Evolutionary conservation across 2,888 invertebrate species (phyloP).

Genomic region (Amphipoea oculea): DNA sequence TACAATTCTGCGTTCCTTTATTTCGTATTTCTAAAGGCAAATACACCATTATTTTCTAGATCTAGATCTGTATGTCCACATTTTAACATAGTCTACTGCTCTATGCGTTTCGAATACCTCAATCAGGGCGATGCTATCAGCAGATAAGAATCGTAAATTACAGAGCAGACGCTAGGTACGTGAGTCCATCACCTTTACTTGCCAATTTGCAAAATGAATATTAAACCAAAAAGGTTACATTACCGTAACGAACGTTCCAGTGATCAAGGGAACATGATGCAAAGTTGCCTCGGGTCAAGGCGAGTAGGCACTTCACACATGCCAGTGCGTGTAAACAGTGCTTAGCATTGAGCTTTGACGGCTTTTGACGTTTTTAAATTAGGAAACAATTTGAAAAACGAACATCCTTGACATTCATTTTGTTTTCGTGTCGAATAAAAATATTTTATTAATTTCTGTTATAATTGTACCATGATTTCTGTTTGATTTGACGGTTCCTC

Average conservation of each 20-base stretch:
- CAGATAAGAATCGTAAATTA: conserved; percentile 19
- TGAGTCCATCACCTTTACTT: conserved; percentile 3
- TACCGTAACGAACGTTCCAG: conserved; percentile 46
- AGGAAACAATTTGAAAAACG: conserved; percentile 48
- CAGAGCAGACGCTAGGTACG: conserved; percentile 8
- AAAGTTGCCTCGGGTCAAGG: conserved; percentile 64
- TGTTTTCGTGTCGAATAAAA: conserved; percentile 23
- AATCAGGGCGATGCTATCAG: conserved; percentile 15
- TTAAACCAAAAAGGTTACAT: conserved; percentile 55
- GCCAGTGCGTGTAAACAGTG: conserved; percentile 53
- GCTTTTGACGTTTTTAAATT: conserved; percentile 48
- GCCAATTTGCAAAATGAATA: conserved; percentile 36
- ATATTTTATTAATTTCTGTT: conserved; percentile 21
- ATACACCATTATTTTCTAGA: conserved; percentile 17
- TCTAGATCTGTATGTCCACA: conserved; percentile 25
- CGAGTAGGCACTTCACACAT: conserved; percentile 56
- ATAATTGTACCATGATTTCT: too few relatives aligned
- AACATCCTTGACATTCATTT: conserved; percentile 51
- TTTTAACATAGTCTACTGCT: conserved; percentile 24
- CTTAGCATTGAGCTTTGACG: conserved; percentile 63
- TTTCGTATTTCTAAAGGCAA: background rate
- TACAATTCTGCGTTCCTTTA: background rate
- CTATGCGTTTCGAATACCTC: background rate
- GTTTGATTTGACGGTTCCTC: conserved; percentile 6
- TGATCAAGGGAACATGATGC: conserved; percentile 57